phyloP scores from a whole-genome alignment of 2,113 vertebrate species.

The Ploceus nigricollis region DNA sequence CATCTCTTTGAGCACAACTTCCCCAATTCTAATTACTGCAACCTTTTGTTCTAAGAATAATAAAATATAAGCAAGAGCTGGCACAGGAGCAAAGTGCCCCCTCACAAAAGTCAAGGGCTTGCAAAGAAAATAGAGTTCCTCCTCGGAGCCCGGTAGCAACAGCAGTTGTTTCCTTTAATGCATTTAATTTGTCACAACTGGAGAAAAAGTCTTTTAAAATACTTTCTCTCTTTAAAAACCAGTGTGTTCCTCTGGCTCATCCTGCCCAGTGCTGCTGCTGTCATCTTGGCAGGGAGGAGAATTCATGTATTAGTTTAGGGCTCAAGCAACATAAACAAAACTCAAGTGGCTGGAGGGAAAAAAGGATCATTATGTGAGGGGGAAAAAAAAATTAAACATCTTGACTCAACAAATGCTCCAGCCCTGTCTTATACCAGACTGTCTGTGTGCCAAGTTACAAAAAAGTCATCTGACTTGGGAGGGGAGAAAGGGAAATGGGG shows the following conservation, averaged over 20 bases:
- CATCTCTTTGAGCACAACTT: background rate
- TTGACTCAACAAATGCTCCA: conserved; percentile 58
- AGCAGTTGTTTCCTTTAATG: conserved; percentile 2
- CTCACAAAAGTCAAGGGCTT: background rate
- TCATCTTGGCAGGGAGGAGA: conserved; percentile 55
- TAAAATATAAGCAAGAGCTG: background rate
- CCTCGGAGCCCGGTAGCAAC: background rate
- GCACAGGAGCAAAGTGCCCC: background rate
- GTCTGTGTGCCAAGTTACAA: conserved; percentile 54
- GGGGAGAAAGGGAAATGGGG: conserved; percentile 11
- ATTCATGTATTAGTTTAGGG: conserved; percentile 69
- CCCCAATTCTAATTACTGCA: background rate
- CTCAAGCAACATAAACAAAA: conserved; percentile 75
- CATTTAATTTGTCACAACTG: conserved; percentile 16
- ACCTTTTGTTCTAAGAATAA: background rate
- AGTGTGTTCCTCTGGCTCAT: background rate
- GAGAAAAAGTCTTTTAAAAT: background rate
- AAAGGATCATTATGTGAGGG: conserved; percentile 76
- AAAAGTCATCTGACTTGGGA: conserved; percentile 66
- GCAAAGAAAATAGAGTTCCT: background rate
- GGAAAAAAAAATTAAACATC: conserved; percentile 68
- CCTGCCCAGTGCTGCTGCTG: conserved; percentile 1
- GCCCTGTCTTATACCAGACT: conserved; percentile 72
- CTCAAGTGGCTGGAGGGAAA: conserved; percentile 73
- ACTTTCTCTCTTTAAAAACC: background rate